These are phyloP conservation scores for Thunnus thynnus DNA, from an alignment of 2,113 vertebrate species.

Conservation along the genomic window DNA sequence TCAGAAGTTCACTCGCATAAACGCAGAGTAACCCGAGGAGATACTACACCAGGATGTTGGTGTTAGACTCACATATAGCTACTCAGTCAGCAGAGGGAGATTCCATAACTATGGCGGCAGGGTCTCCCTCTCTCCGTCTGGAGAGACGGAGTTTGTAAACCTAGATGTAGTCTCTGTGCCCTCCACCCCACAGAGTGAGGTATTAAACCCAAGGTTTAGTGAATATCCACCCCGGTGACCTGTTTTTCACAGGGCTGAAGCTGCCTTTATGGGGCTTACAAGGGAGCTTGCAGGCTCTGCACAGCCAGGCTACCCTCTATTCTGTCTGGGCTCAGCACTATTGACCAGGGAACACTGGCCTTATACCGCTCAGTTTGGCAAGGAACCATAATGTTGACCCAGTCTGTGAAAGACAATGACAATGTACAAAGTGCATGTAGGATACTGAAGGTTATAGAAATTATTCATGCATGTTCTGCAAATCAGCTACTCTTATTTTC, in stretches of 20 bases:
- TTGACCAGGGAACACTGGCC: constrained; percentile 69
- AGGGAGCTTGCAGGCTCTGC: constrained; percentile 66
- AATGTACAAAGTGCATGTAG: constrained; percentile 9
- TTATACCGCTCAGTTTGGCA: constrained; percentile 65
- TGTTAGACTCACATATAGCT: constrained; percentile 25
- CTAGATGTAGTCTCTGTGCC: constrained; percentile 59
- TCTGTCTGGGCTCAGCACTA: constrained; percentile 69
- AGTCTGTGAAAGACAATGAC: constrained; percentile 10
- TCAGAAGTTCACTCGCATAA: constrained; percentile 35
- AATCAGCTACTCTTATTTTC: constrained; percentile 3
- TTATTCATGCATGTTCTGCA: neutral
- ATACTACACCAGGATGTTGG: constrained; percentile 13
- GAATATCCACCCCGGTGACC: constrained; percentile 75
- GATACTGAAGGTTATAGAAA: neutral
- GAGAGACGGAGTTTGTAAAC: constrained; percentile 56
- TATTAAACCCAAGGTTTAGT: constrained; percentile 78
- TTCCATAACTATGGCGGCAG: constrained; percentile 32
- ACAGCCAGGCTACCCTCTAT: constrained; percentile 67
- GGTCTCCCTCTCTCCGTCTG: constrained; percentile 44
- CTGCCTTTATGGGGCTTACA: constrained; percentile 64
- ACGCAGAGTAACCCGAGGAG: constrained; percentile 45
- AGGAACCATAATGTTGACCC: constrained; percentile 16
- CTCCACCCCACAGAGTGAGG: constrained; percentile 71
- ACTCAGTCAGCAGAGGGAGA: constrained; percentile 38
- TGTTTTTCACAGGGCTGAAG: constrained; percentile 57